Base-by-base conservation (phyloP, 2,797 vertebrate genomes). In the Gymnopithys bicolor region DNA sequence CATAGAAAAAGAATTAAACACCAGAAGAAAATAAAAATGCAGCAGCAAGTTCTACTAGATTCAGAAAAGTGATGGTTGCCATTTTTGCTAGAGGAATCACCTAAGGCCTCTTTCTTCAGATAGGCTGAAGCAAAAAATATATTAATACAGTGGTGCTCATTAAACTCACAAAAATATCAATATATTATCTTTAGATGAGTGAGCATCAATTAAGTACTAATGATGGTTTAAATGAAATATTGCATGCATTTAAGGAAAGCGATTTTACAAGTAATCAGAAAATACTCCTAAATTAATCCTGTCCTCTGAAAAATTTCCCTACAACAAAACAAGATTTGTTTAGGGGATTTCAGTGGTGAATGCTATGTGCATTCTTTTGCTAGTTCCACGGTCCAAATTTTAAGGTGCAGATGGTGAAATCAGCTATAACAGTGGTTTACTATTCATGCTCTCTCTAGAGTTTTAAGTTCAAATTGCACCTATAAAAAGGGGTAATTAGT, bases 401-500 rank as follows among this genome's bases (percentile, higher is more conserved):
- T 90, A 92, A 97, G 89, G 87, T 95, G 59, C 96, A 97, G 97
- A 96, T 97, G 96, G 94, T 33, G 15, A 96, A 96, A 90, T 74
- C 2, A n/a, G 73, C 69, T 94, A 10, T 92, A 96, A 93, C 19
- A 13, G 66, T 94, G 37, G 75, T 96, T 97, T 97, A 96, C 85
- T 90, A 64, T 76, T 96, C 32, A 17, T 64, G 70, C 27, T 89
- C 33, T 97, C 96, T 97, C 95, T 84, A 63, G 96, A 97, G 96
- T 90, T 94, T 97, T 95, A 95, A 80, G 93, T 97, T 97, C 84
- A 94, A 97, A 97, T 95, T 97, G 88, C 79, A 96, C 95, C 95
- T 95, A 96, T 97, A 97, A 97, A 97, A 97, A 87, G 69, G 70
- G 81, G 69, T 96, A 97, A 97, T 98, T 97, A 96, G 91, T 96